phyloP scores from a whole-genome alignment of 2,888 invertebrate species.

The Autographa pulchrina region DNA sequence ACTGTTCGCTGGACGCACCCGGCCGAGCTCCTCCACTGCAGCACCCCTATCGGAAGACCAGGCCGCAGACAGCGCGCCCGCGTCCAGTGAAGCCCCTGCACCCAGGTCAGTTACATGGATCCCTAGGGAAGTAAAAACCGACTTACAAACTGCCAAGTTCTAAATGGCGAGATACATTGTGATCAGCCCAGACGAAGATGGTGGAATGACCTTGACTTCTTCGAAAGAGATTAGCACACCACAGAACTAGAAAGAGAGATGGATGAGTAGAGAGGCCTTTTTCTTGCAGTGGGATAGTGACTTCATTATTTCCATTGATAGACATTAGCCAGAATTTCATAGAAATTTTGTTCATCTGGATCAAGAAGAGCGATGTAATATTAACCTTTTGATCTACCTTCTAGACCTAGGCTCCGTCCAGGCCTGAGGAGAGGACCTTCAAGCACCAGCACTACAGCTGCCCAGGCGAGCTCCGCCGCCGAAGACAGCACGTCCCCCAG shows the following conservation, averaged over 20 bases:
- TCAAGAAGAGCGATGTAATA: no score
- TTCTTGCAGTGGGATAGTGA: no score
- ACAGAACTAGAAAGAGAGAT: no score
- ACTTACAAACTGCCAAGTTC: no score
- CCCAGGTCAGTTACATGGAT: conserved; percentile 69
- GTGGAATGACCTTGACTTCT: no score
- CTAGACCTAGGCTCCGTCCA: conserved; percentile 86
- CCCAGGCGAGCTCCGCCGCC: conserved; percentile 66
- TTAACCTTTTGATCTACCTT: not conserved
- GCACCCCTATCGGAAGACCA: conserved; percentile 71
- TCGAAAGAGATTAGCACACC: no score
- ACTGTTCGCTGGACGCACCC: conserved; percentile 80
- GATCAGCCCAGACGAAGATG: no score
- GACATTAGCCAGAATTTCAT: no score
- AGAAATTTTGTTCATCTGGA: not conserved
- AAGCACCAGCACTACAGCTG: conserved; percentile 73
- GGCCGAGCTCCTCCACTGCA: conserved; percentile 76
- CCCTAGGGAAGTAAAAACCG: no score
- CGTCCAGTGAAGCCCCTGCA: conserved; percentile 75
- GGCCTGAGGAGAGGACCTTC: conserved; percentile 73
- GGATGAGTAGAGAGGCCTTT: no score
- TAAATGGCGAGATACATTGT: no score
- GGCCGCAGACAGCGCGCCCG: conserved; percentile 64
- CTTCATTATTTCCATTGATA: no score
- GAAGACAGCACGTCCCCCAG: conserved; percentile 73